A percentile compares a stretch with the other conserved stretches of the same genome.
Evolutionary conservation across 2,797 vertebrate genomes (phyloP).

Genomic region (Anas georgica): DNA sequence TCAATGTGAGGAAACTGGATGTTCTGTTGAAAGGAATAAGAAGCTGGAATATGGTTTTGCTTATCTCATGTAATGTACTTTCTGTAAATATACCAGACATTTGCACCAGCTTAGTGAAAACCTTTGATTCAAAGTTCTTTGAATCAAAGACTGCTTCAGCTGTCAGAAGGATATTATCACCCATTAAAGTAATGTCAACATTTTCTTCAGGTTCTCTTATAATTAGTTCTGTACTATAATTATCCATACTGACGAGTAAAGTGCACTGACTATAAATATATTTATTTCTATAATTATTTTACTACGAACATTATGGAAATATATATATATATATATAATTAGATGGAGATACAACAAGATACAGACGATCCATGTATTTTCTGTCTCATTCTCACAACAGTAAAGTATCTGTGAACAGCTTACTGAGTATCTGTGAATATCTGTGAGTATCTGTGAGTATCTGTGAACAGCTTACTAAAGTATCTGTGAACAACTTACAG

Average conservation of each 20-base stretch:
- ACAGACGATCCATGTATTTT: background rate
- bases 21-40: background rate
- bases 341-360: background rate
- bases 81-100: background rate
- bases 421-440: background rate
- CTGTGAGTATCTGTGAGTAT: no score
- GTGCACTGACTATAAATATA: fast-evolving
- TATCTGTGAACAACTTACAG: background rate
- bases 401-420: background rate
- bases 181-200: background rate
- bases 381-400: background rate
- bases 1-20: background rate
- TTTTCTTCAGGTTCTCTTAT: background rate
- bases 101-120: background rate
- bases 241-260: background rate
- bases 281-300: background rate
- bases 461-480: no score
- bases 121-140: background rate
- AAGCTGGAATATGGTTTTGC: background rate
- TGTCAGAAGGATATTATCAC: background rate
- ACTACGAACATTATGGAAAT: background rate
- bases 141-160: background rate
- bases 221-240: background rate
- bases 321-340: background rate
- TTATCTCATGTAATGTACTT: background rate